Evolutionary conservation across 2,113 vertebrate genomes (phyloP).

Genomic region (Ancistrus triradiatus): DNA sequence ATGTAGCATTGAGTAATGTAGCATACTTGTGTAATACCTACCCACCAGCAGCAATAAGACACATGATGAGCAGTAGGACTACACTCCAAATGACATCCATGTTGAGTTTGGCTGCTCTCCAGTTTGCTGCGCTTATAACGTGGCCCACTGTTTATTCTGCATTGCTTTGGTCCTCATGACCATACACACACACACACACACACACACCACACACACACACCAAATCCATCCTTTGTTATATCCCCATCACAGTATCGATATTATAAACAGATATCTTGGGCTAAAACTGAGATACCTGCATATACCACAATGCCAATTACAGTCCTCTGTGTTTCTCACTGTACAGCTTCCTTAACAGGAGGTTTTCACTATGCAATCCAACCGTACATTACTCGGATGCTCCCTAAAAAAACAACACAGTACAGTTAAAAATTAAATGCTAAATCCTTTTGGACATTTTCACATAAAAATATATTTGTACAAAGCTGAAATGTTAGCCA

Average conservation of each 20-base stretch:
- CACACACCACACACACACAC: no score
- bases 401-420: slow-evolving; percentile 63
- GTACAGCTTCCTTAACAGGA: slow-evolving; percentile 88
- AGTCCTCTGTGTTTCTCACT: slow-evolving; percentile 85
- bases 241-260: no score
- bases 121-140: slow-evolving; percentile 87
- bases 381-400: slow-evolving; percentile 74
- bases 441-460: no score
- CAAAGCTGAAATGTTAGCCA: no score
- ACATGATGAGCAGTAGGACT: slow-evolving; percentile 83
- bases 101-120: slow-evolving; percentile 84
- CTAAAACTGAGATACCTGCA: no score
- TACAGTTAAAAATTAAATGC: no score
- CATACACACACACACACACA: slow-evolving; percentile 46
- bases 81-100: slow-evolving; percentile 88
- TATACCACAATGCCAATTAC: slow-evolving; percentile 92
- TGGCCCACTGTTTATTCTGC: slow-evolving; percentile 88
- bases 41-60: slow-evolving; percentile 79
- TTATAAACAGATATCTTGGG: no score
- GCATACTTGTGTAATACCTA: slow-evolving; percentile 48
- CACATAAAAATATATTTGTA: no score
- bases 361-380: slow-evolving; percentile 83
- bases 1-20: no score
- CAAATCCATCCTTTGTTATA: no score
- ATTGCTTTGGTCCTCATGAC: slow-evolving; percentile 97